Evolutionary conservation across 2,888 invertebrate genomes (phyloP), one percentile per base, ranked within the genome.

Genomic region (Lissocephala sabroskyi): DNA sequence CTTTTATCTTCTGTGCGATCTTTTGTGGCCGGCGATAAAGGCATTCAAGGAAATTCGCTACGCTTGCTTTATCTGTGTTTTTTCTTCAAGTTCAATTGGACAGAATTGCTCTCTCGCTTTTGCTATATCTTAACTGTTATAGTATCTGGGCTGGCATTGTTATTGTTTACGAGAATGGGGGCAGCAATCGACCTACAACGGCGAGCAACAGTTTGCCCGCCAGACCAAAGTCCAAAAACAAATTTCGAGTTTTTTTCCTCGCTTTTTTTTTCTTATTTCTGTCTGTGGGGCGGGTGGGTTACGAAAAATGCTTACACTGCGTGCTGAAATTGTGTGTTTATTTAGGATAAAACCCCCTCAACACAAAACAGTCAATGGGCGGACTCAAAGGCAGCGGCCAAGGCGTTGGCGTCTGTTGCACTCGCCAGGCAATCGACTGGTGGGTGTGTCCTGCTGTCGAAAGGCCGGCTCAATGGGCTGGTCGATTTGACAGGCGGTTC

Each of bases 291-390:
- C 13, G 3, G 32, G n/a, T 3, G 23, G 23, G 23, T 7, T 3
- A 23, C 35, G 29, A 39, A 52, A 61, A 67, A 36, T 56, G 62
- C 61, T 52, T 49, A 46, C 62, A 50, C 58, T 61, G 70, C 71
- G 56, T 49, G 52, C 57, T 60, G 56, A 70, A 71, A 70, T 75
- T 71, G n/a, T n/a, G 75, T 70, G 75, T 70, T 70, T 70, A 70
- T 70, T 70, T 70, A 70, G 68, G 68, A 70, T 70, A 75, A 70
- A n/a, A n/a, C n/a, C n/a, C n/a, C n/a, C n/a, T n/a, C n/a, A n/a
- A n/a, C n/a, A n/a, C 75, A 75, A 62, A 64, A 59, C 67, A 71
- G 70, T 39, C 51, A 10, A 11, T 62, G 23, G 23, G 23, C 23
- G 23, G 23, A 23, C 23, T 23, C 7, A 7, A 23, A 7, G 23